Percentiles rank a stretch among this genome's conserved stretches.
Evolutionary conservation across 1,140 invertebrate genomes (phyloP).

Genomic region (Tetramorium alpestre): DNA sequence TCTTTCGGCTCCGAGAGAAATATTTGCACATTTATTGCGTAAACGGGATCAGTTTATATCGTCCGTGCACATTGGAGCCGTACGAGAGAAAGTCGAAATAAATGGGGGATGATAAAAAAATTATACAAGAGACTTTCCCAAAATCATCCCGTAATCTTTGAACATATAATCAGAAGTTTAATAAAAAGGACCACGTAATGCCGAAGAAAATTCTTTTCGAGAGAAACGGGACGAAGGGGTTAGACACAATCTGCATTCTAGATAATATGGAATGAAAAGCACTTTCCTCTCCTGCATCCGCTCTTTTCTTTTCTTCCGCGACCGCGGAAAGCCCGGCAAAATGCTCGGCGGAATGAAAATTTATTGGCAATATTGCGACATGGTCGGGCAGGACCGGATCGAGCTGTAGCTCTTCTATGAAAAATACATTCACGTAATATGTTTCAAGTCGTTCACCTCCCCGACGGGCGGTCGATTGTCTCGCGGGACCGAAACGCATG

Average conservation of each 20-base stretch:
- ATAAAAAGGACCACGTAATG: conserved; percentile 5
- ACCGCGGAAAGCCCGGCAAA: conserved; percentile 52
- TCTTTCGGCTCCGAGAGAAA: not conserved
- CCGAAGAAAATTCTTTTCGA: not conserved
- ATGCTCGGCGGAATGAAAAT: conserved; percentile 65
- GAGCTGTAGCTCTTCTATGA: conserved; percentile 37
- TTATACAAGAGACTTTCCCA: not conserved
- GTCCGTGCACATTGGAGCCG: not conserved
- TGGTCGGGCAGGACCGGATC: not conserved
- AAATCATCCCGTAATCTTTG: not conserved
- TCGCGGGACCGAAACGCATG: conserved; percentile 37
- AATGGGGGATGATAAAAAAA: not conserved
- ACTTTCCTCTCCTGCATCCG: conserved; percentile 2
- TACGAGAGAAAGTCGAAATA: not conserved
- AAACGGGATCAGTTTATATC: conserved; percentile 4
- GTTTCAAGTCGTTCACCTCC: conserved; percentile 21
- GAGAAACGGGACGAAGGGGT: not conserved
- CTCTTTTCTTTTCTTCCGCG: conserved; percentile 11
- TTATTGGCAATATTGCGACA: conserved; percentile 67
- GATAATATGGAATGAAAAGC: conserved; percentile 23
- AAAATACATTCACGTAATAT: conserved; percentile 56
- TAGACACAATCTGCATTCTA: conserved; percentile 31
- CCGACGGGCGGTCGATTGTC: conserved; percentile 45
- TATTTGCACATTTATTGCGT: conserved; percentile 29
- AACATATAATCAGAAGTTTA: not conserved